Evolutionary conservation across 2,797 vertebrate species (phyloP), one percentile per base, ranked within the genome.

Genomic region (Delichon dasypus): DNA sequence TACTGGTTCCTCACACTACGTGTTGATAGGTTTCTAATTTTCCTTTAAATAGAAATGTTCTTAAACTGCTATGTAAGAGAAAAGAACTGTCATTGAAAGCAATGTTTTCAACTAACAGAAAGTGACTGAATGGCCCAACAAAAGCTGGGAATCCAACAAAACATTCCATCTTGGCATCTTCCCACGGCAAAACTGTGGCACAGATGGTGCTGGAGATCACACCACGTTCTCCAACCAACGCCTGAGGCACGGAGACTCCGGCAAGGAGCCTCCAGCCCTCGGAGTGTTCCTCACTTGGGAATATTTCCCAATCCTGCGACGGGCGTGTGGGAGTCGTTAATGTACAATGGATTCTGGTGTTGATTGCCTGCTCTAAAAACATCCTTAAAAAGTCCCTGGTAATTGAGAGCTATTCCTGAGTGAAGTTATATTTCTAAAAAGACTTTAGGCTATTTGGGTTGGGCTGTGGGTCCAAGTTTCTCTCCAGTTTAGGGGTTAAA

Each of bases 381-480:
- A 38, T 36, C 36, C 58, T 85, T 44, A 4, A 58, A 61, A 86
- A 75, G 62, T 13, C n/a, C n/a, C 2, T 1, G 32, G 65, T 66
- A 76, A 89, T 26, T 74, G 36, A 88, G 44, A 61, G 2, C 4
- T 66, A 27, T 86, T 70, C 25, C 11, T 13, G 54, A 61, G n/a
- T 32, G 74, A 38, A 88, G 61, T 10, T 23, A 1, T 20, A 83
- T 44, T 82, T 94, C 51, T 30, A 58, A 47, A 75, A 88, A 85
- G 60, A 61, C 40, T 84, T 68, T 86, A 79, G 40, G 44, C 58
- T 81, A 34, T 50, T 95, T 85, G 82, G 23, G 71, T 55, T 90
- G 84, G 26, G 42, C n/a, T 48, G 21, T 58, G 57, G 13, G 11
- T 47, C 68, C 5, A 74, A 22, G 62, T 32, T 70, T 67, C 14